A percentile compares a stretch with the other conserved stretches of the same genome.
Evolutionary conservation across 2,797 vertebrate species (phyloP).

Genomic region (Rhinichthys osculus): DNA sequence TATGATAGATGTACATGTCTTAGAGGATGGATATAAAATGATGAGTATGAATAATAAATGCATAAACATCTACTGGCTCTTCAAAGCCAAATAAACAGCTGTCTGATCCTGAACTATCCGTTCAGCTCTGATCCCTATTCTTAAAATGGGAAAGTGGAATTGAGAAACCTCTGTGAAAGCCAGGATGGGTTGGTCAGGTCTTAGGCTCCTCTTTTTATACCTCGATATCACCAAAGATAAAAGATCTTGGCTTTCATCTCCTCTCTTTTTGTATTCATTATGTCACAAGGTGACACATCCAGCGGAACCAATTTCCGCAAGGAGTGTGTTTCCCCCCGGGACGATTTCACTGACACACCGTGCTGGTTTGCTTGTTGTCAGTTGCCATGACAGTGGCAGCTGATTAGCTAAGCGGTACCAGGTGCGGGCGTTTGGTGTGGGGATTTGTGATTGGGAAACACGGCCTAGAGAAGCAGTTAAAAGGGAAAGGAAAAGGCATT

Average conservation of each 20-base stretch:
- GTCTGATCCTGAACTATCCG: neutral
- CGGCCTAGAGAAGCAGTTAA: no score
- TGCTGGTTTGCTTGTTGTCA: no score
- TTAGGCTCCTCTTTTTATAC: conserved; percentile 27
- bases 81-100: conserved; percentile 22
- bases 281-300: no score
- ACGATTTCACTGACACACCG: no score
- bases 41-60: conserved; percentile 3
- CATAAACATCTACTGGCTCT: conserved; percentile 3
- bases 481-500: no score
- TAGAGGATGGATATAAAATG: conserved; percentile 17
- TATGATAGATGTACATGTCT: neutral
- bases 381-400: no score
- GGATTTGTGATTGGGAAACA: no score
- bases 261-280: conserved; percentile 37
- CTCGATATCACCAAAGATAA: conserved; percentile 34
- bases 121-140: conserved; percentile 3
- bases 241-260: conserved; percentile 48
- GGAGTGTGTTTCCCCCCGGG: no score
- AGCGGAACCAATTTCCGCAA: no score
- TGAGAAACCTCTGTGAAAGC: conserved; percentile 21
- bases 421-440: no score
- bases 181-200: neutral
- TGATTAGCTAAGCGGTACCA: no score
- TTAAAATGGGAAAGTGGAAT: conserved; percentile 26